phyloP scores from a whole-genome alignment of 1,140 invertebrate species.

The Stenopsyche tienmushanensis region DNA sequence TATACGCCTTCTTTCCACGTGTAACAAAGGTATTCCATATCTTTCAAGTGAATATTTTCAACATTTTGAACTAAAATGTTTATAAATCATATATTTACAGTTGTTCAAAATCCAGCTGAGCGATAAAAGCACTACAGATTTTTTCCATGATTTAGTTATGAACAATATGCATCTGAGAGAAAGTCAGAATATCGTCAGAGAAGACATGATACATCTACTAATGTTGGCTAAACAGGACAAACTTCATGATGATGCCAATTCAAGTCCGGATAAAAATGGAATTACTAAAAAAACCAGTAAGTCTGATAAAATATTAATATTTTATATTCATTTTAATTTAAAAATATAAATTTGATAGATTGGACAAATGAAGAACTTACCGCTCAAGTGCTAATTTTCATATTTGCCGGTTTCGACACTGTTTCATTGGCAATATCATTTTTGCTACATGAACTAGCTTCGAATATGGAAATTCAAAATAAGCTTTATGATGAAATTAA shows the following conservation, averaged over 20 bases:
- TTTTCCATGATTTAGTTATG: conserved; percentile 48
- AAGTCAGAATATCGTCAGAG: conserved; percentile 51
- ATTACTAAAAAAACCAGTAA: too few relatives aligned
- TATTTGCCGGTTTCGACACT: conserved; percentile 50
- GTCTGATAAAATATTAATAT: too few relatives aligned
- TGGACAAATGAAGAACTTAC: conserved; percentile 39
- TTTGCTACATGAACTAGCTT: conserved; percentile 50
- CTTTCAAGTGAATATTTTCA: too few relatives aligned
- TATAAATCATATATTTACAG: too few relatives aligned
- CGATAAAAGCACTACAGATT: conserved; percentile 35
- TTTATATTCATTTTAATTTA: too few relatives aligned
- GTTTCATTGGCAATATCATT: conserved; percentile 49
- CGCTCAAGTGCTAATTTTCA: too few relatives aligned
- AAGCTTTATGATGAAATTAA: conserved; percentile 51
- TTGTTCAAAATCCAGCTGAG: conserved; percentile 39
- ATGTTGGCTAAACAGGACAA: conserved; percentile 51
- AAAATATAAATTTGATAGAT: conserved; percentile 27
- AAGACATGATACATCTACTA: conserved; percentile 58
- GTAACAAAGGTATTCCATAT: neutral
- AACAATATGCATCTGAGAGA: conserved; percentile 54
- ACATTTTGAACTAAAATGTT: too few relatives aligned
- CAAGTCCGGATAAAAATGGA: conserved; percentile 50
- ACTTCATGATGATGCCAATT: conserved; percentile 14
- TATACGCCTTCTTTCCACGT: neutral
- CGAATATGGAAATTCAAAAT: conserved; percentile 53